A percentile compares a stretch with the other conserved stretches of the same genome.
Evolutionary conservation across 1,140 invertebrate species (phyloP).

Genomic region (Druon quercuslanigerum): DNA sequence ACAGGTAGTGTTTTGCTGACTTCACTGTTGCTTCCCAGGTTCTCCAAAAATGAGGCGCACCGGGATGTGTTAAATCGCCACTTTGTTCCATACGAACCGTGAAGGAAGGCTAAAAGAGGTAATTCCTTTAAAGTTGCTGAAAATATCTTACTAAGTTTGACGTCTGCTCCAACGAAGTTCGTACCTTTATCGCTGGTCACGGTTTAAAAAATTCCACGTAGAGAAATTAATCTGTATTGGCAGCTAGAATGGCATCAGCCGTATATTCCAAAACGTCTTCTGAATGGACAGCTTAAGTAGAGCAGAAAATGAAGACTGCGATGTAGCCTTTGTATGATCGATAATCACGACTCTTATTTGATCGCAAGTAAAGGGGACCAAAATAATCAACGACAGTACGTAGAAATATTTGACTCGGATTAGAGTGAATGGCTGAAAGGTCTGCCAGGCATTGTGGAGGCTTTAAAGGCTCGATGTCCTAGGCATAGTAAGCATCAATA

Average conservation of each 20-base stretch:
- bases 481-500: too few relatives aligned
- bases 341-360: constrained; percentile 38
- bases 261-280: constrained; percentile 51
- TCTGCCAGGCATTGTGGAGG: constrained; percentile 51
- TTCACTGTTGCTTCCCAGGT: too few relatives aligned
- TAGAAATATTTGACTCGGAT: too few relatives aligned
- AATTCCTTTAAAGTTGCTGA: constrained; percentile 51
- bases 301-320: constrained; percentile 53
- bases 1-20: too few relatives aligned
- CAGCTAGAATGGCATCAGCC: constrained; percentile 45
- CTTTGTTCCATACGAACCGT: neutral
- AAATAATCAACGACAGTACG: constrained; percentile 57
- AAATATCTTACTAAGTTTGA: constrained; percentile 39
- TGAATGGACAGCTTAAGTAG: constrained; percentile 49
- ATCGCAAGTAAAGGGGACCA: constrained; percentile 57
- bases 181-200: too few relatives aligned
- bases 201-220: too few relatives aligned
- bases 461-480: too few relatives aligned
- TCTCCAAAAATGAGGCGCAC: too few relatives aligned
- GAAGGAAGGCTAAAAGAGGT: neutral
- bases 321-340: constrained; percentile 47
- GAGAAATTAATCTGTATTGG: too few relatives aligned
- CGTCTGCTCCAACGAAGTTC: too few relatives aligned
- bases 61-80: too few relatives aligned
- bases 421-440: constrained; percentile 53